Evolutionary conservation across 2,113 vertebrate genomes (phyloP), one percentile per base, ranked within the genome.

Genomic region (Oreamnos americanus): DNA sequence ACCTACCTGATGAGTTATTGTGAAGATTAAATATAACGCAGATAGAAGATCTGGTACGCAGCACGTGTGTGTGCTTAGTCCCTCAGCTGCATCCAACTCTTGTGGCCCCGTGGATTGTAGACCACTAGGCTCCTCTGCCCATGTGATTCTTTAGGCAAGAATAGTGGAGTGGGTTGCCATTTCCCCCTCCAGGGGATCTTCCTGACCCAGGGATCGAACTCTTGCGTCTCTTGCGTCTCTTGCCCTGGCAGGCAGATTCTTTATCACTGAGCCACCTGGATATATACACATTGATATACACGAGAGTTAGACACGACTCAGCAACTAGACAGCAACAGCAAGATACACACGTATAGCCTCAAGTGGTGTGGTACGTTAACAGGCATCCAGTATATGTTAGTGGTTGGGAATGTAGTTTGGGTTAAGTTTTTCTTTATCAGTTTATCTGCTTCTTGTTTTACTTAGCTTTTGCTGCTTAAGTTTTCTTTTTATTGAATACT

Each of bases 401-500:
- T 90, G 47, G 8, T 36, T 21, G 26, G 28, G 25, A 47, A 33
- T 85, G 4, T 28, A 87, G 64, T 87, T 92, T 67, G 81, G 47
- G 19, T 39, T 84, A 45, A 82, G 33, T 51, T 93, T 87, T 62
- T 53, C n/a, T 92, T 91, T 19, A 39, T 30, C 23, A 94, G 7
- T 71, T 94, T 91, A 53, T 47, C 43, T 96, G 36, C 57, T 60
- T 9, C 64, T 90, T 49, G 21, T 3, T 91, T 62, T 36, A 74
- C 15, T 43, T 74, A 39, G 33, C 30, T 81, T 78, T 62, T 92
- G 49, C 26, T 58, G 17, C 5, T 83, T 55, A 43, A 39, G 26
- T 87, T 87, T 84, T 36, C 33, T 82, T 67, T 91, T 85, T 85
- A n/a, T 76, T 76, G 82, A 67, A 26, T 90, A 84, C 30, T 96